Base-by-base conservation (phyloP, 2,113 vertebrate species). In the Ochotona curzoniae region DNA sequence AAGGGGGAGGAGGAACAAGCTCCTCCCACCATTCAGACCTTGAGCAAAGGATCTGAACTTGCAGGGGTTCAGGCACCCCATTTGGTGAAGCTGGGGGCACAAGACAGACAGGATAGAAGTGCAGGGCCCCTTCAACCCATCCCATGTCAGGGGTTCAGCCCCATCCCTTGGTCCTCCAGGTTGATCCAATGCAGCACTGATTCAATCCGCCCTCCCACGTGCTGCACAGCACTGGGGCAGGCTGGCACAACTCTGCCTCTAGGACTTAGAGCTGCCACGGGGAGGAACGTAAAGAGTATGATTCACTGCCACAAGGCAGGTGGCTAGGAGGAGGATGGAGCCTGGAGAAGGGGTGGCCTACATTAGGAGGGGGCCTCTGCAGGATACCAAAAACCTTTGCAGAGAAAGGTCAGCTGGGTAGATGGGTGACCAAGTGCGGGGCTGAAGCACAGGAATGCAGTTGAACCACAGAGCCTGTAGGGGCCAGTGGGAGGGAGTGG, bases 301-400 rank as follows among this genome's bases (percentile, higher is more conserved):
- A 6, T 44, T 44, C 38, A 44, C 38, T 44, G 38, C 38, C 38
- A 44, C 38, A 44, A 44, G 38, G 38, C 38, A 44, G 38, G 38
- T 44, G 38, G 71, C 23, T 0, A 12, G 60, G n/a, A n/a, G 47
- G 26, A 9, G 0, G 8, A 35, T 0, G 66, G 9, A 30, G 49
- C 25, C 10, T 5, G 20, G 18, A 57, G 30, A 1, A 7, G 26
- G 51, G 61, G 25, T 44, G 86, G 61, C 17, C n/a, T 47, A 13
- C 28, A 18, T 49, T 51, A 44, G 38, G 57, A 9, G 47, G 1
- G 3, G 21, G 60, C 21, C 78, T 66, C 38, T 32, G 10, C 64
- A 64, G 35, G 7, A 71, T 18, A 30, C n/a, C 86, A 66, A 1
- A 1, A 92, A 25, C 15, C 32, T 71, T 66, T 14, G 5, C 49